These are phyloP conservation scores for Ptyas mucosa DNA, from an alignment of 2,113 vertebrate genomes.

Conservation along the genomic window DNA sequence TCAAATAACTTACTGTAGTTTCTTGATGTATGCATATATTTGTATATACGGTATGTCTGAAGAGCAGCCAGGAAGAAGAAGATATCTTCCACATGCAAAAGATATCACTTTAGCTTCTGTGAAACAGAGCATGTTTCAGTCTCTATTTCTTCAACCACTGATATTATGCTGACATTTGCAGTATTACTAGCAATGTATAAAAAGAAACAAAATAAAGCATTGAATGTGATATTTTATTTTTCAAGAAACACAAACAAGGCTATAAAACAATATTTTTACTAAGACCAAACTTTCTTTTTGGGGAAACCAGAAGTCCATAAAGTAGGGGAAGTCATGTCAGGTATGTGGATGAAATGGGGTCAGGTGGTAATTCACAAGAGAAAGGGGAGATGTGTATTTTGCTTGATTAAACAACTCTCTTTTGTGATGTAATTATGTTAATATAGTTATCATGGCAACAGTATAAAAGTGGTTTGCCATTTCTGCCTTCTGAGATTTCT, in stretches of 20 bases:
- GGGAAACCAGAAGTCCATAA: neutral
- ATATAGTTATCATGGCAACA: neutral
- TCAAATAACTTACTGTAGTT: neutral
- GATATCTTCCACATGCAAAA: neutral
- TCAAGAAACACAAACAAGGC: neutral
- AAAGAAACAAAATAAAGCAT: neutral
- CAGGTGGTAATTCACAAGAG: neutral
- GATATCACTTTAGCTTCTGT: neutral
- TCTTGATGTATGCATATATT: neutral
- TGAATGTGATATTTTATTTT: neutral
- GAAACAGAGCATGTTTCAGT: conserved; percentile 15
- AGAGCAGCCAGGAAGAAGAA: neutral
- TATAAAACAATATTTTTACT: neutral
- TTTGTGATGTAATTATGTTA: neutral
- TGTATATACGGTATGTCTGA: neutral
- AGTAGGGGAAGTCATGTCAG: neutral
- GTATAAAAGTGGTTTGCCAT: neutral
- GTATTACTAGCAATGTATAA: accelerated
- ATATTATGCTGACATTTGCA: conserved; percentile 23
- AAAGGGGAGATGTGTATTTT: neutral
- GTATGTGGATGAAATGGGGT: neutral
- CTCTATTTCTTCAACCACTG: conserved; percentile 28
- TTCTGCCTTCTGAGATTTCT: neutral
- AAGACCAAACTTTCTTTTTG: neutral
- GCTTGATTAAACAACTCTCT: neutral